Percentiles rank a stretch among this genome's conserved stretches.
phyloP scores from a whole-genome alignment of 2,113 vertebrate genomes.

The Neomonachus schauinslandi region DNA sequence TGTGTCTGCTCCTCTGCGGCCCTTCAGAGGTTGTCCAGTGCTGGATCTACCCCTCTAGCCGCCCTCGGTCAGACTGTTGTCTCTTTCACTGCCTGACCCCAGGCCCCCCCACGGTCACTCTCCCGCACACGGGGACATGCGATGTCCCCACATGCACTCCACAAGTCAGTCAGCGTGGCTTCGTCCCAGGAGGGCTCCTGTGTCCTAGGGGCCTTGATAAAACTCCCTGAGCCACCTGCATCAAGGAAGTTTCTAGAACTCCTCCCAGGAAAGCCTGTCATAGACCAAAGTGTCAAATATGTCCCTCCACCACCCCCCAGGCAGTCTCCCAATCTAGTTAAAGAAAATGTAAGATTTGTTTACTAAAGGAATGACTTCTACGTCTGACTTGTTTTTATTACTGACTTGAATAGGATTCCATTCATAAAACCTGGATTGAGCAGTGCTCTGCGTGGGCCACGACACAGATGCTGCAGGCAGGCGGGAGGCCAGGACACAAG shows the following conservation, averaged over 20 bases:
- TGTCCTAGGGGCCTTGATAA: neutral
- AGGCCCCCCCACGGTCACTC: fast-evolving
- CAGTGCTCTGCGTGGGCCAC: fast-evolving
- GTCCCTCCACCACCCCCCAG: neutral
- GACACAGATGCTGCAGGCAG: fast-evolving
- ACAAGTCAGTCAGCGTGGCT: fast-evolving
- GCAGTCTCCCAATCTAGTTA: neutral
- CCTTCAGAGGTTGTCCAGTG: neutral
- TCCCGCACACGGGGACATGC: fast-evolving
- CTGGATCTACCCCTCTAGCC: fast-evolving
- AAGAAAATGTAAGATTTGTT: neutral
- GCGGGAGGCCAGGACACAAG: fast-evolving
- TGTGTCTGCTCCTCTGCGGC: fast-evolving
- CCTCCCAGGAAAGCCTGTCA: neutral
- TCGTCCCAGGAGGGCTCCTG: neutral
- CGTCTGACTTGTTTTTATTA: neutral
- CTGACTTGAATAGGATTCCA: neutral
- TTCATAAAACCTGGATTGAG: neutral
- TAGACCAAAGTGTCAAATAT: neutral
- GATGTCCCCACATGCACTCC: fast-evolving
- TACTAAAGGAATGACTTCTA: neutral
- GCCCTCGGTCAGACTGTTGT: neutral
- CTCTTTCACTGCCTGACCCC: neutral
- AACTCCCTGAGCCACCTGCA: neutral
- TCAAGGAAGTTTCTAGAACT: neutral